These are phyloP conservation scores for Narcine bancroftii DNA, from an alignment of 2,113 vertebrate genomes.

Conservation along the genomic window DNA sequence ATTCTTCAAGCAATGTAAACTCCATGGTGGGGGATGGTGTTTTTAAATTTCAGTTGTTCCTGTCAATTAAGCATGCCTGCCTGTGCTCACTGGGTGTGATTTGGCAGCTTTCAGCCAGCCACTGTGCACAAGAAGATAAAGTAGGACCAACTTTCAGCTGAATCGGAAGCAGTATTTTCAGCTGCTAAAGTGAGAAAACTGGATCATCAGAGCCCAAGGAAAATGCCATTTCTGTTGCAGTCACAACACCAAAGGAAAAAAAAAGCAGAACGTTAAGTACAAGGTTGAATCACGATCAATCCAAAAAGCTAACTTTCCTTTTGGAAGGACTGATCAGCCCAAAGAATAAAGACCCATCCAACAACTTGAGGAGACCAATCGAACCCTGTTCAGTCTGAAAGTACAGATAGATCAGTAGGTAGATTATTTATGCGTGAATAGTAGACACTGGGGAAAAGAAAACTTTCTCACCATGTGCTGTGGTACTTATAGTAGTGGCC, in stretches of 20 bases:
- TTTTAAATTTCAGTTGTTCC: neutral
- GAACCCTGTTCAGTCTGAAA: neutral
- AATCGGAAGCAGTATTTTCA: neutral
- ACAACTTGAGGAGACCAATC: neutral
- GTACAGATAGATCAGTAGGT: neutral
- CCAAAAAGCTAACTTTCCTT: neutral
- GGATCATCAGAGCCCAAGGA: neutral
- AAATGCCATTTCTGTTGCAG: neutral
- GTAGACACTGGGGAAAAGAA: too few relatives aligned
- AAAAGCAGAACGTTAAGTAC: neutral
- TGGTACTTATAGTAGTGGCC: neutral
- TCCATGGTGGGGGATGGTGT: neutral
- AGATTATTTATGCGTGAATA: neutral
- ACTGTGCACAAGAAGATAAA: neutral
- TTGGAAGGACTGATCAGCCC: neutral
- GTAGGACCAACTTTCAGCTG: slow-evolving; percentile 26
- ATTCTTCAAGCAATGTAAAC: neutral
- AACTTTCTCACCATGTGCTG: neutral
- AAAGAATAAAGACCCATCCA: neutral
- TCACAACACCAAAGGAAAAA: neutral
- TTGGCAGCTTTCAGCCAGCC: slow-evolving; percentile 18
- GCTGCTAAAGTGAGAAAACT: neutral
- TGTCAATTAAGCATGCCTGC: slow-evolving; percentile 9
- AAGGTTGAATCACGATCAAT: neutral
- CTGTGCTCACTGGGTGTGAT: neutral